Evolutionary conservation across 2,888 invertebrate genomes (phyloP).

Genomic region (Lepeophtheirus nordmannii): DNA sequence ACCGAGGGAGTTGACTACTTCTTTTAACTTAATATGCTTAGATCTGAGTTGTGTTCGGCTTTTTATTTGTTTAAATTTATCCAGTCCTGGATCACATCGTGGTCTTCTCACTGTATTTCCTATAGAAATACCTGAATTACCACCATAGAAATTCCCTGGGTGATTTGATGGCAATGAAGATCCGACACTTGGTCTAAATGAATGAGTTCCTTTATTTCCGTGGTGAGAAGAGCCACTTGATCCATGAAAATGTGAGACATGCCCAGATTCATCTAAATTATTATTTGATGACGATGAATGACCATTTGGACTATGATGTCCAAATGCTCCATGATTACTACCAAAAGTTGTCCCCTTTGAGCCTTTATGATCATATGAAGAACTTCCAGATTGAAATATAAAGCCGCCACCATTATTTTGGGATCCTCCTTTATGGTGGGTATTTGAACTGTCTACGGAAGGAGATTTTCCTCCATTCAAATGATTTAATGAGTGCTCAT

Average conservation of each 20-base stretch:
- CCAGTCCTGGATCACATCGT: neutral
- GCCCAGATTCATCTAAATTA: neutral
- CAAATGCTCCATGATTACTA: neutral
- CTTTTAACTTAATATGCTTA: conserved; percentile 55
- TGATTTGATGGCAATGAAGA: too few relatives aligned
- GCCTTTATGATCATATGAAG: neutral
- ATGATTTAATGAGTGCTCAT: too few relatives aligned
- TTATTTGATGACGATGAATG: too few relatives aligned
- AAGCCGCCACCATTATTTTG: too few relatives aligned
- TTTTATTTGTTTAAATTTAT: conserved; percentile 6
- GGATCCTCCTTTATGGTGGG: too few relatives aligned
- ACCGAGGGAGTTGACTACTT: conserved; percentile 53
- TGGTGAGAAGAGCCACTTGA: neutral
- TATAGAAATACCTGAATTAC: neutral
- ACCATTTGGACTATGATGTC: neutral
- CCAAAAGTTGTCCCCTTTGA: too few relatives aligned
- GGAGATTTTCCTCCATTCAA: too few relatives aligned
- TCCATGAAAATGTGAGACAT: neutral
- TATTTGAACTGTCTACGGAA: too few relatives aligned
- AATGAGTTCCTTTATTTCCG: neutral
- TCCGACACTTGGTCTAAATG: neutral
- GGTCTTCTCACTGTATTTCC: neutral
- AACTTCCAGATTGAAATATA: neutral
- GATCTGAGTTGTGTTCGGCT: conserved; percentile 24
- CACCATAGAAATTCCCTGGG: neutral